These are phyloP conservation scores for Strongylocentrotus purpuratus DNA, from an alignment of 35 echinoderm and acorn worm species.

Conservation along the genomic window DNA sequence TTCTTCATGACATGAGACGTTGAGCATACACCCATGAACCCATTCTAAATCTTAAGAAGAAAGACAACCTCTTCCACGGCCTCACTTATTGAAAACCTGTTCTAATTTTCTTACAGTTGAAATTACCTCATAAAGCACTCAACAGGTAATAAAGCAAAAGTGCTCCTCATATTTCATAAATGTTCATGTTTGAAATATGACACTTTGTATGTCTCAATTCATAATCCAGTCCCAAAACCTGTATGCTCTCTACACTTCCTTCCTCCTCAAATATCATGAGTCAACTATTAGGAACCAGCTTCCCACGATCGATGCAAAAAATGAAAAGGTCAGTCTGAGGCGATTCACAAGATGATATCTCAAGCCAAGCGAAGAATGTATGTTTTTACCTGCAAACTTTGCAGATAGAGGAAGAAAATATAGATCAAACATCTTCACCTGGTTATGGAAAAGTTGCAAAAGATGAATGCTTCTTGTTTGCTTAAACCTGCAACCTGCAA, in stretches of 20 bases:
- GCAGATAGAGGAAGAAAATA: background rate
- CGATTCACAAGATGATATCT: background rate
- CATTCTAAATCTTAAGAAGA: too few relatives aligned
- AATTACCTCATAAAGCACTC: too few relatives aligned
- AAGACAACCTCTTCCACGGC: too few relatives aligned
- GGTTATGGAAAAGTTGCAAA: background rate
- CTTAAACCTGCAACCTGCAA: background rate
- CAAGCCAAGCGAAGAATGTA: background rate
- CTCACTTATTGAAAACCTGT: too few relatives aligned
- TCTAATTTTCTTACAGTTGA: too few relatives aligned
- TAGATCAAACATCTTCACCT: background rate
- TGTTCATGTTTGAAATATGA: background rate
- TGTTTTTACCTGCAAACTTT: background rate
- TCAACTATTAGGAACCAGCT: background rate
- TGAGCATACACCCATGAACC: too few relatives aligned
- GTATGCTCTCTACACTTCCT: background rate
- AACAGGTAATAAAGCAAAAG: too few relatives aligned
- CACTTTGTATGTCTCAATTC: background rate
- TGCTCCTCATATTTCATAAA: too few relatives aligned
- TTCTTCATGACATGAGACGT: too few relatives aligned
- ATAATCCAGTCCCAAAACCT: background rate
- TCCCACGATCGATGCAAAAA: background rate
- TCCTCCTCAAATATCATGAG: background rate
- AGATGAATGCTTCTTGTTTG: background rate
- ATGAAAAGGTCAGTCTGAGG: background rate